Base-by-base conservation (phyloP, 2,888 invertebrate species). In the Acronicta leporina region DNA sequence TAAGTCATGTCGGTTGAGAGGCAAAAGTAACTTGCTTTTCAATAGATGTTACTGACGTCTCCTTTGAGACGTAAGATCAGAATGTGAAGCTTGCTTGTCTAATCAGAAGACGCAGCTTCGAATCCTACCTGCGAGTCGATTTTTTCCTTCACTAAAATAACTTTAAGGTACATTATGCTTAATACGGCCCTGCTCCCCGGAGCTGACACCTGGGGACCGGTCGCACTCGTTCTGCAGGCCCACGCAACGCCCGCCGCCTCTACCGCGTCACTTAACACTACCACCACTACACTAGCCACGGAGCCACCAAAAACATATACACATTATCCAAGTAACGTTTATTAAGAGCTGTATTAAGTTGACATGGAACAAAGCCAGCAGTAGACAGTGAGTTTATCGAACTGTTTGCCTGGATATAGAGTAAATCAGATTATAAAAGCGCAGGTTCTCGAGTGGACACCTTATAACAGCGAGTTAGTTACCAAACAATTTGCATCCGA, bases 171-270 rank as follows among this genome's bases (percentile, higher is more conserved):
- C 10, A 51, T 16, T 42, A 42, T 25, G 25, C 15, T 41, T 10
- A 41, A 82, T 91, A 73, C 88, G 83, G 79, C 81, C 84, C 91
- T 90, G 91, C 77, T 57, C 74, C 62, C 68, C 80, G 68, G 75
- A 81, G 82, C 82, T 85, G 88, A 86, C 92, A 92, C 92, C 92
- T 92, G 92, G 91, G 82, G 89, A 94, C 93, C 92, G 92, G 93
- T 92, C 88, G 76, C 90, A 92, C 92, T 89, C 86, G 92, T 92
- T 92, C 86, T 80, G 80, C 83, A 80, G 76, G 88, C 93, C 92
- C 92, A 94, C 93, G 92, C 92, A 91, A 89, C 82, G 84, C 82
- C 84, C 75, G 68, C 77, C 64, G 63, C 74, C 64, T 67, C 55
- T 80, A 85, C 89, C 78, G 85, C 80, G 82, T 75, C 75, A 83